Evolutionary conservation across 2,113 vertebrate genomes (phyloP), one percentile per base, ranked within the genome.

Genomic region (Ciconia stormi): DNA sequence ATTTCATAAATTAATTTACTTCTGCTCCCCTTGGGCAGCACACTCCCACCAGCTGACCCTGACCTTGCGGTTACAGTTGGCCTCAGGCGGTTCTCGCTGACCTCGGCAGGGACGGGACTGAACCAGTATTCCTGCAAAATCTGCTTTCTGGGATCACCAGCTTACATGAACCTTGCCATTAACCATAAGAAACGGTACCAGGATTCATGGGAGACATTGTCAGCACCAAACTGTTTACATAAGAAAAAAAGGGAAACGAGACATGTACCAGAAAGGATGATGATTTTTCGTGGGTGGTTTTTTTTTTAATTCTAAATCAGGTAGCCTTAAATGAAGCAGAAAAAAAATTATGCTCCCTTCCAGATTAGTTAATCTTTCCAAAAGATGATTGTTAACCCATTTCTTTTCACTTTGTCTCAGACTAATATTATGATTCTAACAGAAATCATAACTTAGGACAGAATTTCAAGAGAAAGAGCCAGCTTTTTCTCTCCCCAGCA

Each of bases 31-130:
- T 8, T 7, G 18, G 46, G 87, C 56, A 44, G 49, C 55, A 25
- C 21, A 3, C 20, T 40, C 56, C 83, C 36, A 19, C 25, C 46
- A 69, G 65, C 49, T 49, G 72, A 49, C 38, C 13, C 47, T 27
- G 56, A 47, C 46, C 8, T 16, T 25, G 49, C 0, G 0, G 23
- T 56, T 46, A 56, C 22, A 9, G 2, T 16, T 59, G 40, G 27
- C 46, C 49, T 61, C 11, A 3, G 27, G 5, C 2, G 0, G 46
- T 30, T 46, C n/a, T 27, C 29, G 3, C 0, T 16, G 52, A 44
- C 53, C 26, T 73, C 49, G 5, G 8, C 32, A 32, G n/a, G 17
- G 34, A 42, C 0, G 0, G 52, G 58, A 72, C 16, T 0, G 1
- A 36, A 52, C 22, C 21, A 16, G 36, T 7, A 16, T 32, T 73